Percentiles rank a stretch among this genome's conserved stretches.
These are phyloP conservation scores for Eupithecia exiguata DNA, from an alignment of 2,888 invertebrate genomes.

Conservation along the genomic window DNA sequence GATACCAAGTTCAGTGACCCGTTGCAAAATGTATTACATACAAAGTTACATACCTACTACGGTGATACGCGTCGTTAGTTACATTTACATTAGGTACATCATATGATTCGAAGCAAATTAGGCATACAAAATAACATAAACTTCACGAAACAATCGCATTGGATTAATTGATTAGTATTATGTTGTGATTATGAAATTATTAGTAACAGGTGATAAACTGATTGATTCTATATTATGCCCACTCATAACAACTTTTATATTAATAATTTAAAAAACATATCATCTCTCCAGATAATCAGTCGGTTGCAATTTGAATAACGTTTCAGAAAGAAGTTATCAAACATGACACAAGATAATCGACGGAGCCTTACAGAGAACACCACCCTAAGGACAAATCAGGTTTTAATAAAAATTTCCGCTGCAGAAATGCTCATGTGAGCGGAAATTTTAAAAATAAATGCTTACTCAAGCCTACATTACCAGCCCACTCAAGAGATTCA, in stretches of 20 bases:
- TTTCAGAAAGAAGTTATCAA: not conserved
- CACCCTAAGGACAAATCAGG: not conserved
- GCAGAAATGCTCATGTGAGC: not conserved
- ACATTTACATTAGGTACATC: slow-evolving; percentile 14
- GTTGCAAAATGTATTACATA: slow-evolving; percentile 29
- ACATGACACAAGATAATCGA: not conserved
- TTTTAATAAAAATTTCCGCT: not conserved
- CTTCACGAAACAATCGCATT: not conserved
- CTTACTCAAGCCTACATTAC: not conserved
- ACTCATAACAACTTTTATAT: too few relatives aligned
- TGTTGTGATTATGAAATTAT: not conserved
- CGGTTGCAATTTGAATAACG: not conserved
- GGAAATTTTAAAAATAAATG: not conserved
- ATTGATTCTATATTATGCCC: not conserved
- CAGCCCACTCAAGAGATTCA: not conserved
- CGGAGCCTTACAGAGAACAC: not conserved
- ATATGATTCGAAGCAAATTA: not conserved
- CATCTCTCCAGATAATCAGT: not conserved
- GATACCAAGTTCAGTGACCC: slow-evolving; percentile 30
- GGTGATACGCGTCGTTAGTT: slow-evolving; percentile 41
- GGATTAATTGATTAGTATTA: not conserved
- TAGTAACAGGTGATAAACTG: not conserved
- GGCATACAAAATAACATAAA: not conserved
- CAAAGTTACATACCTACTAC: slow-evolving; percentile 3
- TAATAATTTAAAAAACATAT: too few relatives aligned